Evolutionary conservation across 2,797 vertebrate genomes (phyloP), one percentile per base, ranked within the genome.

Genomic region (Trachops cirrhosus): DNA sequence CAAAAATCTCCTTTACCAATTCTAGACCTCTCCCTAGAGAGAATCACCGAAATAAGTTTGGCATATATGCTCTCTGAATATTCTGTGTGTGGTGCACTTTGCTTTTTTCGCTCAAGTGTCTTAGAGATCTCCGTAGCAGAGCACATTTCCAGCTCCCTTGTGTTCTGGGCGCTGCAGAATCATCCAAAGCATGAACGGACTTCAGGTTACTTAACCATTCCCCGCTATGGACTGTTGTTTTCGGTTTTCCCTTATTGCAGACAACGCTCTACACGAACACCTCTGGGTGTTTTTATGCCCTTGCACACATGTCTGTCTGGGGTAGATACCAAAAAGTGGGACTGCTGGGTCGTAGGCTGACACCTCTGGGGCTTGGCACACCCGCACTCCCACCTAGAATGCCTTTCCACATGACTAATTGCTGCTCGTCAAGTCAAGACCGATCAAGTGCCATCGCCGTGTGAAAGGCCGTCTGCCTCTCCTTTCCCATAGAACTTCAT

Each of bases 361-460:
- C 14, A 41, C 46, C 90, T 68, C 54, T 15, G 22, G 77, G 26
- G 48, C 67, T 96, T 82, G 92, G 82, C 92, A 95, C 46, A 73
- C 32, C 91, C 78, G 15, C 14, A 68, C 4, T 64, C 59, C 85
- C 0, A 1, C 48, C 90, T 44, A 29, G 77, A 78, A 86, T 86
- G 70, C 48, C 77, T 93, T 44, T 83, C 48, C 85, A 67, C 73
- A 67, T 95, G 96, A 96, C 93, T 96, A 68, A 96, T 93, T 68
- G 71, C 92, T 86, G 75, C 16, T 97, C 85, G 57, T 68, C 46
- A 29, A 79, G 90, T 68, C 46, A 29, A 79, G 90, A 50, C 52
- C 59, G 41, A 21, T 48, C 74, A 21, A 82, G 77, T 64, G 62
- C 34, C 70, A 26, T 48, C 37, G 26, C 67, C 68, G 21, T 11